Evolutionary conservation across 2,113 vertebrate genomes (phyloP).

Genomic region (Otolemur garnettii): DNA sequence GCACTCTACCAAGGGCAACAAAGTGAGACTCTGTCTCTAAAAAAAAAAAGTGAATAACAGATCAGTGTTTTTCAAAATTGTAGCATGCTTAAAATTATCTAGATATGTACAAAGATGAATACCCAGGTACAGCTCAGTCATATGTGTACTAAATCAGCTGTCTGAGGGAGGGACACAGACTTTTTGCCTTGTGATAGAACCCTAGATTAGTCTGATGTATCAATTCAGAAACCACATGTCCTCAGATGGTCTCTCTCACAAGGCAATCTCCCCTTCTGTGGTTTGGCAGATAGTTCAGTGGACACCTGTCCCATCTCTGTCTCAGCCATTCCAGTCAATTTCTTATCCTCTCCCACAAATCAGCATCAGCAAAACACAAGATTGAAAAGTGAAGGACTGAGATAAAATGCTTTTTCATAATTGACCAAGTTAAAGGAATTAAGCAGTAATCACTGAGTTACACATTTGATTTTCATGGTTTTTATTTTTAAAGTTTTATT

Average conservation of each 20-base stretch:
- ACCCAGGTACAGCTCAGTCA: background rate
- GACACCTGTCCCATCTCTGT: background rate
- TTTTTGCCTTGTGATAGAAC: background rate
- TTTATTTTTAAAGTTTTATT: background rate
- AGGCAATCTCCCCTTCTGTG: background rate
- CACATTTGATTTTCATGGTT: background rate
- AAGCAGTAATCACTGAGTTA: background rate
- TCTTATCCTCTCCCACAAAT: background rate
- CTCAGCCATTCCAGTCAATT: background rate
- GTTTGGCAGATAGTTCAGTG: background rate
- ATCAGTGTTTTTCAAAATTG: background rate
- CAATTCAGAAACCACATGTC: background rate
- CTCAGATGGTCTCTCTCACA: background rate
- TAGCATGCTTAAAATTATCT: background rate
- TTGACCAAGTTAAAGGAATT: background rate
- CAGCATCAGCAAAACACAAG: background rate
- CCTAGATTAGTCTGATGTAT: background rate
- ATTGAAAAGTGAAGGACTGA: background rate
- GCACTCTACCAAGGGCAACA: too few species aligned
- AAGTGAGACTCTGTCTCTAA: too few species aligned
- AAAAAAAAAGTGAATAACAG: background rate
- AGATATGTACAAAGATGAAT: background rate
- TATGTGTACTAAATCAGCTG: background rate
- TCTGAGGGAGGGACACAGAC: background rate
- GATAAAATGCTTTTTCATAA: constrained; percentile 14